phyloP scores from a whole-genome alignment of 2,888 invertebrate genomes.

The Parnassius smintheus region DNA sequence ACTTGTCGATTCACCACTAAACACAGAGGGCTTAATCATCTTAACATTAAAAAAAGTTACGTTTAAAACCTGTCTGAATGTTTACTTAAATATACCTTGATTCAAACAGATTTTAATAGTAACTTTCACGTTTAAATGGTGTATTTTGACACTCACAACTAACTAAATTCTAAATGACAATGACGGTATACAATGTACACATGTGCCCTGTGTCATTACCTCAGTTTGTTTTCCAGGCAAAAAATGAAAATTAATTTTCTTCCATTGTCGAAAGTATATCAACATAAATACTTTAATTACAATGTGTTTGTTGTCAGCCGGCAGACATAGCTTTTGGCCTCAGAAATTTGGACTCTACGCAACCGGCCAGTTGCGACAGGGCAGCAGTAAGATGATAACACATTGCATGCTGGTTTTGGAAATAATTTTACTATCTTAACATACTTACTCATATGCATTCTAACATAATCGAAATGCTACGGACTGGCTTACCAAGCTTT shows the following conservation, averaged over 20 bases:
- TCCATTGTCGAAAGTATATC: neutral
- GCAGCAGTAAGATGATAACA: slow-evolving; percentile 67
- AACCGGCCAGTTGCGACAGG: slow-evolving; percentile 67
- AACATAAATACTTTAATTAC: slow-evolving; percentile 13
- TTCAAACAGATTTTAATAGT: slow-evolving; percentile 2
- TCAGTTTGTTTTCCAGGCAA: no score
- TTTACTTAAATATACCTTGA: neutral
- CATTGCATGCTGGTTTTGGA: slow-evolving; percentile 52
- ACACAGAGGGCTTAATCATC: slow-evolving; percentile 10
- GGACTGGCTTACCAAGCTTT: slow-evolving; percentile 8
- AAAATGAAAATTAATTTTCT: no score
- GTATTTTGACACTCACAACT: slow-evolving; percentile 14
- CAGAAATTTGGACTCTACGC: slow-evolving; percentile 68
- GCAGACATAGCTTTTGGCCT: slow-evolving; percentile 72
- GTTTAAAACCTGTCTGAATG: slow-evolving; percentile 5
- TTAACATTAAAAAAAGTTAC: neutral
- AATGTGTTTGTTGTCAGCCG: slow-evolving; percentile 61
- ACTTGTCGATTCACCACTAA: slow-evolving; percentile 31
- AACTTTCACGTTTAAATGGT: slow-evolving; percentile 3
- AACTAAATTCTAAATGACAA: neutral
- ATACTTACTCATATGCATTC: slow-evolving; percentile 29
- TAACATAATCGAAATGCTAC: slow-evolving; percentile 20
- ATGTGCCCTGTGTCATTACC: no score
- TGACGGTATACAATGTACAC: no score
- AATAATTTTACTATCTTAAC: slow-evolving; percentile 39